Conservation (phyloP, 2,113 vertebrate genomes). For the Hemichromis elongatus region DNA sequence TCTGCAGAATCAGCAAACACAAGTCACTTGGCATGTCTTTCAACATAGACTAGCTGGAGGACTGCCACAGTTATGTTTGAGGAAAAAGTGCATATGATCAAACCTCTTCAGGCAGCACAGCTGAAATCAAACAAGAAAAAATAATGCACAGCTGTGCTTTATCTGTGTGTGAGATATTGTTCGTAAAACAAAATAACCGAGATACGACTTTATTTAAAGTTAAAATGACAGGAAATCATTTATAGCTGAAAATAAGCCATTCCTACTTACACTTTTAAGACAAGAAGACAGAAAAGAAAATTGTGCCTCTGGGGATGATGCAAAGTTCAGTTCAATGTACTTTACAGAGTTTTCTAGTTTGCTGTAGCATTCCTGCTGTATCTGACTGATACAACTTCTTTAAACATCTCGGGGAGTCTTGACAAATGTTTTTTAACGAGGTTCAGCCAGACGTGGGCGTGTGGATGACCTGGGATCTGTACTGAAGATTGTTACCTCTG, state of each 20-base stretch:
- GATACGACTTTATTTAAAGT: neutral
- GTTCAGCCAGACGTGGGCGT: constrained; percentile 1
- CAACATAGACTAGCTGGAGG: neutral
- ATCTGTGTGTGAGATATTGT: neutral
- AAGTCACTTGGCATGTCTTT: neutral
- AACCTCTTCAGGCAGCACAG: neutral
- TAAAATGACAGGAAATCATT: neutral
- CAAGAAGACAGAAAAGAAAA: neutral
- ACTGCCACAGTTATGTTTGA: neutral
- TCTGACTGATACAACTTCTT: neutral
- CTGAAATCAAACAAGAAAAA: neutral
- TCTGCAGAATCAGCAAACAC: neutral
- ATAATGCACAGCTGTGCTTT: neutral
- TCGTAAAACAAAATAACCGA: neutral
- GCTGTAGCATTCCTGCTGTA: neutral
- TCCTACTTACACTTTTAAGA: neutral
- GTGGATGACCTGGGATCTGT: constrained; percentile 26
- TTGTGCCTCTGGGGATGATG: neutral
- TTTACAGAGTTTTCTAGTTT: neutral
- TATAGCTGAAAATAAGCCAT: neutral
- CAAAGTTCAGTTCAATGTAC: neutral
- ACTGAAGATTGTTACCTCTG: constrained; percentile 39
- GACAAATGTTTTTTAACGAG: constrained; percentile 35
- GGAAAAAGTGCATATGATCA: neutral
- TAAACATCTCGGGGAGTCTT: constrained; percentile 17